Base-by-base conservation (phyloP, 2,113 vertebrate genomes). In the Cochlearius cochlearius region DNA sequence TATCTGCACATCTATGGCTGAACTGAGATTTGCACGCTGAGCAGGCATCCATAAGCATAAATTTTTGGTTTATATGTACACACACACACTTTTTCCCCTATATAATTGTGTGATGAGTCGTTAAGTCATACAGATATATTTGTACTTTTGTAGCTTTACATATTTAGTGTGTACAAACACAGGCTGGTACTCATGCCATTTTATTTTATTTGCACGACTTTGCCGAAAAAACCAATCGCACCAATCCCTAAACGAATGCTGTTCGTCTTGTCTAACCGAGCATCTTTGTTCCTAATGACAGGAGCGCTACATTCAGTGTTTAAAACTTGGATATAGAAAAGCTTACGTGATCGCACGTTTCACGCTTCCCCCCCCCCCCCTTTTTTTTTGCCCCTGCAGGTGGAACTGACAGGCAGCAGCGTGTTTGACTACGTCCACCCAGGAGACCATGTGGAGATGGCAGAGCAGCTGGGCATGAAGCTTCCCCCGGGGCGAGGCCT, bases 391-490 rank as follows among this genome's bases (percentile, higher is more conserved):
- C 89, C 96, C 95, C 94, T 96, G 86, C 97, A 99, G 99, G 99
- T 99, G 98, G 99, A 99, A 99, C 98, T 99, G 98, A 99, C 99
- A 62, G 99, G 99, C 98, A 99, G 99, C 99, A 99, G 99, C 27
- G 98, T 98, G 85, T 99, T 99, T 93, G 99, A 99, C 98, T 99
- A 99, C 96, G 98, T 99, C 93, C 99, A 99, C 98, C 99, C 99
- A 0, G 99, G 99, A 76, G 99, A 99, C 97, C 99, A 99, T 52
- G 99, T 99, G 98, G 99, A 99, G 98, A 99, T 99, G 99, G 99
- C 99, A 12, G 99, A 99, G 98, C 99, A 99, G 98, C 99, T 99
- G 93, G 99, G 99, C 96, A 99, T 99, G 99, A 99, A 99, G 98
- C 98, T 99, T 91, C 99, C 99, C 41, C 99, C 99, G 10, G 99